phyloP scores from a whole-genome alignment of 2,797 vertebrate genomes.

The Enteromius mattozi region DNA sequence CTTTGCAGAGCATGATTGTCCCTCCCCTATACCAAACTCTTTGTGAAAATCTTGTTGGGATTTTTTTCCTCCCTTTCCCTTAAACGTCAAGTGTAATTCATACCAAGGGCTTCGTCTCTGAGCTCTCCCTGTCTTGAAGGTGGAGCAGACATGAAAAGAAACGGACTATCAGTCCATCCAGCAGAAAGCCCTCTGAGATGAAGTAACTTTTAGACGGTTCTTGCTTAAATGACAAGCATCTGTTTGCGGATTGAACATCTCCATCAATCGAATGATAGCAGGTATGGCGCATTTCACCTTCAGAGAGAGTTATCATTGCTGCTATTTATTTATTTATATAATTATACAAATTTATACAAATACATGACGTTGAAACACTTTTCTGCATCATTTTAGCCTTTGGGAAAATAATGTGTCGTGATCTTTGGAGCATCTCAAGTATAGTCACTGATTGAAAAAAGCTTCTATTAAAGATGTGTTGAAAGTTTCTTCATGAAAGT shows the following conservation, averaged over 20 bases:
- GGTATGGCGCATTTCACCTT: slow-evolving; percentile 70
- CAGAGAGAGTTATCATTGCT: neutral
- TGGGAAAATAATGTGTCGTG: too few species aligned
- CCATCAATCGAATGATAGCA: slow-evolving; percentile 80
- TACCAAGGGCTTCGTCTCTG: slow-evolving; percentile 67
- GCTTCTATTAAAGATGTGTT: neutral
- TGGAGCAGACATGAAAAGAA: slow-evolving; percentile 74
- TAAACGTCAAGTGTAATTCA: slow-evolving; percentile 80
- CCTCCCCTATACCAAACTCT: slow-evolving; percentile 77
- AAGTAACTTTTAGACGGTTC: slow-evolving; percentile 66
- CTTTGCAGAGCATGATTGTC: slow-evolving; percentile 55
- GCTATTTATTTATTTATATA: neutral
- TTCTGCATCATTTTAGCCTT: neutral
- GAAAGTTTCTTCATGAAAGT: neutral
- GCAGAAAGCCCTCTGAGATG: slow-evolving; percentile 71
- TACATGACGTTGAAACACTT: neutral
- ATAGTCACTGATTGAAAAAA: neutral
- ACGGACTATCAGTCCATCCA: slow-evolving; percentile 67
- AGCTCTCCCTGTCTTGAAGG: slow-evolving; percentile 68
- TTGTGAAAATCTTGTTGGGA: slow-evolving; percentile 71
- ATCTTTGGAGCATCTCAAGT: neutral
- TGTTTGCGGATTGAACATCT: slow-evolving; percentile 70
- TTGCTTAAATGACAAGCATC: slow-evolving; percentile 69
- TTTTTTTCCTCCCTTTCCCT: slow-evolving; percentile 65
- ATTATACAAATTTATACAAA: too few species aligned